phyloP scores from a whole-genome alignment of 2,797 vertebrate species.

The Clarias platycephalus region DNA sequence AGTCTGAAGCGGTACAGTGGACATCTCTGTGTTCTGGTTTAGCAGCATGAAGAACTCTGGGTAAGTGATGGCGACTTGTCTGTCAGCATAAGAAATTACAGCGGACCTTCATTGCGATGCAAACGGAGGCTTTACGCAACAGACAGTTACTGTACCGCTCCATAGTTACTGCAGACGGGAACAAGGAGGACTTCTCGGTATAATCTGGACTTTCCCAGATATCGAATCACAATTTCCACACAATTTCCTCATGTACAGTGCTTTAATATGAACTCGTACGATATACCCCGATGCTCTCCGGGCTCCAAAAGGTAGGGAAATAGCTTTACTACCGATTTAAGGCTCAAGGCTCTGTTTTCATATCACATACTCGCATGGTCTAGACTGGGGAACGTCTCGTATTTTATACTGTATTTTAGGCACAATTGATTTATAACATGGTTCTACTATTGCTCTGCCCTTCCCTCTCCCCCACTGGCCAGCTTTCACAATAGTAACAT shows the following conservation, averaged over 20 bases:
- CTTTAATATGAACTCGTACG: neutral
- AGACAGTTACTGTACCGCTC: neutral
- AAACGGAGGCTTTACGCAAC: neutral
- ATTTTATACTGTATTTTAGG: neutral
- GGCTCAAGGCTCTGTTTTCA: neutral
- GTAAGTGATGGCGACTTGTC: neutral
- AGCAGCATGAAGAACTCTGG: neutral
- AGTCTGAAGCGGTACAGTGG: neutral
- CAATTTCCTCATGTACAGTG: neutral
- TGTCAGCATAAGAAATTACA: neutral
- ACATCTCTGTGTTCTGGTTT: constrained; percentile 7
- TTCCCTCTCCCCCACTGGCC: too few species aligned
- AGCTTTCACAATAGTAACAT: too few species aligned
- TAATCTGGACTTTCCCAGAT: neutral
- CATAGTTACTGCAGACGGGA: neutral
- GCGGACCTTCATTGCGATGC: neutral
- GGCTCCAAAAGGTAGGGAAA: neutral
- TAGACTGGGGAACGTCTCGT: neutral
- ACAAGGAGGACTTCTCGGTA: neutral
- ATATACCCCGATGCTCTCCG: neutral
- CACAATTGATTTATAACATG: too few species aligned
- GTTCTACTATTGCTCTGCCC: too few species aligned
- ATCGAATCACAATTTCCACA: neutral
- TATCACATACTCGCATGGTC: neutral
- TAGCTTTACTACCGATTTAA: neutral